Conservation (phyloP, 2,113 vertebrate genomes). For the Sebastes fasciatus region DNA sequence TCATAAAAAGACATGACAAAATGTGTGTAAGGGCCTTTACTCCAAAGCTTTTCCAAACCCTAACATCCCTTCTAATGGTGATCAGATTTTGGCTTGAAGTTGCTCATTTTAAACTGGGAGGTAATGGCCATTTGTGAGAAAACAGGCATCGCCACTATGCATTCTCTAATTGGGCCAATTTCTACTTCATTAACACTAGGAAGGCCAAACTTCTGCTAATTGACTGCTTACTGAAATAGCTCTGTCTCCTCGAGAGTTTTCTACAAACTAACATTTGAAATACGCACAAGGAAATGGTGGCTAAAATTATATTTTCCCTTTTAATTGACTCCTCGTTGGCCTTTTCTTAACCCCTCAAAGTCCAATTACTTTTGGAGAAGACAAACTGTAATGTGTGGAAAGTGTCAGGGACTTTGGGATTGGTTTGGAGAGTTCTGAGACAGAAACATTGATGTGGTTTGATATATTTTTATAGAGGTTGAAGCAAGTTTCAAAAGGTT, state of each 20-base stretch:
- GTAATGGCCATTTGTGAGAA: slow-evolving; percentile 31
- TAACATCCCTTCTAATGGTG: neutral
- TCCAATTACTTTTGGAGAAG: neutral
- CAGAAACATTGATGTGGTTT: neutral
- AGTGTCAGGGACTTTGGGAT: neutral
- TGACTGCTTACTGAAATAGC: slow-evolving; percentile 38
- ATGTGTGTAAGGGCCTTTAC: neutral
- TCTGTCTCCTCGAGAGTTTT: neutral
- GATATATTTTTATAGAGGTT: too few species aligned
- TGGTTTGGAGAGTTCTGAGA: neutral
- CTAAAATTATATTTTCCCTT: slow-evolving; percentile 19
- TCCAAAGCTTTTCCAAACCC: slow-evolving; percentile 1
- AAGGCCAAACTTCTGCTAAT: slow-evolving; percentile 29
- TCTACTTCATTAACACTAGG: slow-evolving; percentile 47
- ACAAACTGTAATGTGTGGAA: neutral
- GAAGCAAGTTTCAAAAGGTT: too few species aligned
- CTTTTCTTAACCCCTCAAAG: too few species aligned
- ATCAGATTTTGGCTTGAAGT: slow-evolving; percentile 12
- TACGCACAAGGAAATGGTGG: neutral
- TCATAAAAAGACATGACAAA: too few species aligned
- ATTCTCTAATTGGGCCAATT: slow-evolving; percentile 41
- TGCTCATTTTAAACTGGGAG: slow-evolving; percentile 41
- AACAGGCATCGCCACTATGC: slow-evolving; percentile 20
- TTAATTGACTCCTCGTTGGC: slow-evolving; percentile 9
- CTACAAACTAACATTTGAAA: slow-evolving; percentile 22